Evolutionary conservation across 2,113 vertebrate genomes (phyloP).

Genomic region (Podiceps cristatus): DNA sequence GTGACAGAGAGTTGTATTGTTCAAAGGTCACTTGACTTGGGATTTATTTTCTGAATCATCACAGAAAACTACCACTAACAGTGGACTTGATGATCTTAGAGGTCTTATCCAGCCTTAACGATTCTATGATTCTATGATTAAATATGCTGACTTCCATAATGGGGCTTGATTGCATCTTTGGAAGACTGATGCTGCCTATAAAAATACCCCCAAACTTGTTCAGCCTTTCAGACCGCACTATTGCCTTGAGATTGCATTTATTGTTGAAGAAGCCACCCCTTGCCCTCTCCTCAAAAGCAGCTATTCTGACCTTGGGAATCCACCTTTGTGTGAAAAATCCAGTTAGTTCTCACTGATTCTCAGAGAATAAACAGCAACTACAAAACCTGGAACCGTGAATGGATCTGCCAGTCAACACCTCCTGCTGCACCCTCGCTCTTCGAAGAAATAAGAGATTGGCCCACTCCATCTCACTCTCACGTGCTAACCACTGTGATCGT

Average conservation of each 20-base stretch:
- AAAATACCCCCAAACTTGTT: neutral
- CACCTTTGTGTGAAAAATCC: neutral
- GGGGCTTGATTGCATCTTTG: neutral
- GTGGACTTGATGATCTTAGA: no score
- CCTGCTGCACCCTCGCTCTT: neutral
- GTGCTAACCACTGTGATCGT: no score
- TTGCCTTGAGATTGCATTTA: neutral
- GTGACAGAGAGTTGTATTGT: neutral
- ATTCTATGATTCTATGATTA: no score
- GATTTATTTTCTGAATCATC: neutral
- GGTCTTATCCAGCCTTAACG: no score
- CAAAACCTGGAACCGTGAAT: neutral
- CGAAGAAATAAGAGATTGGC: neutral
- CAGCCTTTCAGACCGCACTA: neutral
- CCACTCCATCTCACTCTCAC: no score
- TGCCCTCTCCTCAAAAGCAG: neutral
- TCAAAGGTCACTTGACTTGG: neutral
- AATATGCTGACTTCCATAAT: neutral
- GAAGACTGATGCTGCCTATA: neutral
- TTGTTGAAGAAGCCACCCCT: neutral
- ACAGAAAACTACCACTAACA: neutral
- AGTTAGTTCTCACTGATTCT: neutral
- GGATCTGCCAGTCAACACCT: neutral
- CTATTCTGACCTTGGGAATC: neutral
- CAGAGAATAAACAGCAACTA: neutral